Base-by-base conservation (phyloP, 23 tunicate species). In the Styela clava region DNA sequence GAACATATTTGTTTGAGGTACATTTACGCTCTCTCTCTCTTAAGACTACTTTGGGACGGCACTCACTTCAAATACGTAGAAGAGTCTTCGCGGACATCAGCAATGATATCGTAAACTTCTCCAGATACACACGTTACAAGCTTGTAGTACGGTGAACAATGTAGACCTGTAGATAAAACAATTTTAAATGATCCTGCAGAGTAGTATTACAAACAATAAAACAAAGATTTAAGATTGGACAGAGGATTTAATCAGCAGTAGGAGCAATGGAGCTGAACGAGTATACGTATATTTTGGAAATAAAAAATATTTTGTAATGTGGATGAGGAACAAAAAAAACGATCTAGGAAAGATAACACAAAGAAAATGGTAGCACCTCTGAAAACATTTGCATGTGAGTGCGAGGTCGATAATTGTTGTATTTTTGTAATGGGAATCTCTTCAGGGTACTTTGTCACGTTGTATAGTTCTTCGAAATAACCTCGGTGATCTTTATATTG, bases 71-170 rank as follows among this genome's bases (percentile, higher is more conserved):
- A 27, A 27, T 64, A 64, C 9, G 69, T 64, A 5, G 69, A 19
- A 64, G 69, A 64, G 18, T 64, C 69, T 27, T 64, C 69, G 7
- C 69, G 69, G 18, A 64, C 31, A 64, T 64, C 69, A 25, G 31
- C 69, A 3, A 64, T 64, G 31, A 24, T 24, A 27, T 64, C 69
- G 31, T 64, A 64, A 7, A 64, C 69, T 64, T 25, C 69, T 64
- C 69, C 69, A 12, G 69, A 64, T 27, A 64, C 69, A 27, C 69
- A 64, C 9, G 69, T 64, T 25, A 64, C 69, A 9, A 64, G 69
- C 18, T 64, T 64, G 31, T 64, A 64, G 31, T 64, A 64, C 9
- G 69, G 69, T 5, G 69, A 64, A 64, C 69, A 64, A 19, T 64
- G 69, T 27, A 64, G 29, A 24, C 69, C 69, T 64, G 69, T 56